phyloP scores from a whole-genome alignment of 2,797 vertebrate species.

The Lithobates sylvaticus region DNA sequence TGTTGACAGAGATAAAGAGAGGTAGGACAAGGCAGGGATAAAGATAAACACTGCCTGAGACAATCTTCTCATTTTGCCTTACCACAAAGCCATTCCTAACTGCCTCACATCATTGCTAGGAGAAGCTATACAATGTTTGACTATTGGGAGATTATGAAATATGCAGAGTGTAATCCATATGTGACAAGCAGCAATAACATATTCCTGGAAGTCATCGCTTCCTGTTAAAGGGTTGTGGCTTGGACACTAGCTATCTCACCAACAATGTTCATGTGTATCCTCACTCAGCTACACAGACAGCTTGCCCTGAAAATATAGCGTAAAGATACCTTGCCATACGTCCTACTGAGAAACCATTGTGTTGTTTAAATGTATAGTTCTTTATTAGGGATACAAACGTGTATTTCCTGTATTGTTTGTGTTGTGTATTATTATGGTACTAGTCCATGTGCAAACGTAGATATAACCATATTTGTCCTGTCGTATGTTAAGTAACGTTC shows the following conservation, averaged over 20 bases:
- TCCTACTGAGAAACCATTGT: not conserved
- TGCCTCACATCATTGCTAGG: not conserved
- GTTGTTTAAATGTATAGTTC: not conserved
- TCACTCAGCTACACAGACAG: not conserved
- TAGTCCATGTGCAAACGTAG: not conserved
- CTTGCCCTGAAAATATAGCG: not conserved
- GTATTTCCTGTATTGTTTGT: not conserved
- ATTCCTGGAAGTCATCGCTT: not conserved
- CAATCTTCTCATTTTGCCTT: constrained; percentile 76
- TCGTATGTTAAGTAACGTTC: not conserved
- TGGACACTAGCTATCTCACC: not conserved
- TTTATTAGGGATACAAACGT: not conserved
- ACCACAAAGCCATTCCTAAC: not conserved
- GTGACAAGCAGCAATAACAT: not conserved
- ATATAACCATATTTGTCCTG: not conserved
- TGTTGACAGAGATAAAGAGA: not conserved
- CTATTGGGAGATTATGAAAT: not conserved
- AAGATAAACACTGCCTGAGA: not conserved
- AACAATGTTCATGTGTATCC: not conserved
- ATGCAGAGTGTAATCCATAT: not conserved
- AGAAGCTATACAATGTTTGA: too few species aligned
- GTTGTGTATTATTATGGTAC: not conserved
- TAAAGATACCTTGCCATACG: not conserved
- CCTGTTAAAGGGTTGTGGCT: not conserved
- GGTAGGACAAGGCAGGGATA: too few species aligned